A percentile compares a stretch with the other conserved stretches of the same genome.
phyloP scores from a whole-genome alignment of 2,797 vertebrate species.

The Crenuchus spilurus region DNA sequence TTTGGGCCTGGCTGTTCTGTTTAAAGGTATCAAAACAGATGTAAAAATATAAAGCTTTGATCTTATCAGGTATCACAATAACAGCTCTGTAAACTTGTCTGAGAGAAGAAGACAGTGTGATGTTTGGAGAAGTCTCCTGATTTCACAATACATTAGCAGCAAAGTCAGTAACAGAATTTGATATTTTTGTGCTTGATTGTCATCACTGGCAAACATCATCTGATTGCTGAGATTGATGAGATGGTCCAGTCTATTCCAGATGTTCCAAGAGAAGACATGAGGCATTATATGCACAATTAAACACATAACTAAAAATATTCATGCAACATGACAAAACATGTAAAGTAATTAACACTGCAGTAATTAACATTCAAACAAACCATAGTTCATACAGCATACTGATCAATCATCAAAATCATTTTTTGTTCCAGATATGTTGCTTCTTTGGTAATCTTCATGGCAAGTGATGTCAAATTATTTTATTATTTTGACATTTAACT shows the following conservation, averaged over 20 bases:
- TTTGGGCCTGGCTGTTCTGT: not conserved
- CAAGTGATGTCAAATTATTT: constrained; percentile 23
- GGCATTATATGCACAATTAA: not conserved
- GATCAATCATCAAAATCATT: constrained; percentile 13
- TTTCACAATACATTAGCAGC: not conserved
- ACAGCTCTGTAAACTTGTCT: constrained; percentile 24
- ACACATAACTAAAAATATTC: constrained; percentile 32
- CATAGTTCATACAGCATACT: constrained; percentile 8
- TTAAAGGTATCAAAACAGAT: constrained; percentile 25
- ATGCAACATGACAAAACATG: constrained; percentile 27
- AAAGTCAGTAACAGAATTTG: not conserved
- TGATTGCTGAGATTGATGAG: not conserved
- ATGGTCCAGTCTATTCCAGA: constrained; percentile 7
- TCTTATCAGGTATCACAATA: not conserved
- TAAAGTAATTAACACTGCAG: constrained; percentile 15
- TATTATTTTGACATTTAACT: no score
- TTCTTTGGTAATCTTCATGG: constrained; percentile 7
- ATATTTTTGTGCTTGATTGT: not conserved
- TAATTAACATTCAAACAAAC: constrained; percentile 1
- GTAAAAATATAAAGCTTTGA: constrained; percentile 31
- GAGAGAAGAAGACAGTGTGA: not conserved
- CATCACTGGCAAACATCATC: not conserved
- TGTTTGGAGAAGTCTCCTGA: not conserved
- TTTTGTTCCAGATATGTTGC: constrained; percentile 4
- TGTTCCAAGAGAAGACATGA: constrained; percentile 15